Conservation (phyloP, 2,113 vertebrate genomes). For the Triplophysa tibetana region DNA sequence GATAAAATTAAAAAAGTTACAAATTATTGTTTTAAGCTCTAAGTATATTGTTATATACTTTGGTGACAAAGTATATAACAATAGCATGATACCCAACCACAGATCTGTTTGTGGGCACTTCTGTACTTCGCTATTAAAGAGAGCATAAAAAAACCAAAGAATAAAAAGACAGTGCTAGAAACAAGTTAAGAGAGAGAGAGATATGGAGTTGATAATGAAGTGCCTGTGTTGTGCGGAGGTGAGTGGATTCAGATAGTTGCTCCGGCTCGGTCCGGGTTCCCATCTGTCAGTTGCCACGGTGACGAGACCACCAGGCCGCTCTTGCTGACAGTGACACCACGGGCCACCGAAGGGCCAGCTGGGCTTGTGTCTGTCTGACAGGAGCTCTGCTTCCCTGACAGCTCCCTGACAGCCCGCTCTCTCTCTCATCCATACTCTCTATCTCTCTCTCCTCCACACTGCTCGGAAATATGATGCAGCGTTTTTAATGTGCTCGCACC, state of each 20-base stretch:
- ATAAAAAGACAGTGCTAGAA: not conserved
- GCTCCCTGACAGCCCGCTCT: constrained; percentile 37
- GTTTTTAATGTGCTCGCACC: constrained; percentile 36
- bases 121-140: not conserved
- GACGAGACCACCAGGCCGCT: constrained; percentile 44
- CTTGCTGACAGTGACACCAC: constrained; percentile 55
- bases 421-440: constrained; percentile 18
- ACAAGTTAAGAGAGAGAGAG: constrained; percentile 15
- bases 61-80: too few species aligned
- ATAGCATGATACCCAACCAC: too few species aligned
- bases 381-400: constrained; percentile 47
- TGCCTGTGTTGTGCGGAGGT: constrained; percentile 29
- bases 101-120: too few species aligned
- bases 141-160: not conserved
- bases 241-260: constrained; percentile 29
- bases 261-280: constrained; percentile 29
- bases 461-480: constrained; percentile 30
- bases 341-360: constrained; percentile 45
- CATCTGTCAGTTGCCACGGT: constrained; percentile 43
- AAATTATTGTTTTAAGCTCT: too few species aligned
- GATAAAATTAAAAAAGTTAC: too few species aligned
- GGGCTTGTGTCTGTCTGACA: constrained; percentile 41
- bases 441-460: constrained; percentile 3
- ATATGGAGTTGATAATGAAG: constrained; percentile 24
- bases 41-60: too few species aligned